Conservation (phyloP, 2,888 invertebrate genomes). For the Metacarcinus magister region DNA sequence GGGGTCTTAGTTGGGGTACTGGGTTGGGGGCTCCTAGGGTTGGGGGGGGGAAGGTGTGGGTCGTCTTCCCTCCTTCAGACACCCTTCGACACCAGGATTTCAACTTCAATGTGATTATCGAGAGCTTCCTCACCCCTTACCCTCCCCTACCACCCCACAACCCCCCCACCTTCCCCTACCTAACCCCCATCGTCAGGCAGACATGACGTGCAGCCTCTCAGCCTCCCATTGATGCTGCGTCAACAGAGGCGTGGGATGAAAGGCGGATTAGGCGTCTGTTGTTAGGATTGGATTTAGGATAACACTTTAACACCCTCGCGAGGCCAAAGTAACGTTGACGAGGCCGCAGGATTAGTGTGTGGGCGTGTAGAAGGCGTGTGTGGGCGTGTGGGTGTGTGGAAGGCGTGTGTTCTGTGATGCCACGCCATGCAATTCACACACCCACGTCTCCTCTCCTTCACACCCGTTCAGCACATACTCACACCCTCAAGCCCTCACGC, state of each 20-base stretch:
- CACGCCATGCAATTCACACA: too few relatives aligned
- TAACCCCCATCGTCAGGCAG: background rate
- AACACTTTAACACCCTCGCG: too few relatives aligned
- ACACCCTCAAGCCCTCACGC: too few relatives aligned
- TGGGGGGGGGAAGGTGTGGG: too few relatives aligned
- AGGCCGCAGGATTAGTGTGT: background rate
- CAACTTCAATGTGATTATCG: too few relatives aligned
- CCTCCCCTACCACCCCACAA: too few relatives aligned
- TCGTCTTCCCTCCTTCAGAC: background rate
- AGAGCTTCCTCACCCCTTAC: too few relatives aligned
- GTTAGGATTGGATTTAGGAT: background rate
- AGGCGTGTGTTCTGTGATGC: background rate
- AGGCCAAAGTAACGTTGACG: too few relatives aligned
- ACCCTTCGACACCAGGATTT: background rate
- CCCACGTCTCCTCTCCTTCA: too few relatives aligned
- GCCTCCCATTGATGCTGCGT: background rate
- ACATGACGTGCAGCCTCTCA: background rate
- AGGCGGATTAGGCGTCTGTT: background rate
- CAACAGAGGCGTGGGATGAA: background rate
- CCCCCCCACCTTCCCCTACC: too few relatives aligned
- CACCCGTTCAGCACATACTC: too few relatives aligned
- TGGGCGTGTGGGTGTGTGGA: background rate
- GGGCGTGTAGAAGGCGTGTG: background rate
- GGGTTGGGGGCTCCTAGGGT: too few relatives aligned
- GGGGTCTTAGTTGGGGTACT: background rate